Conservation (phyloP, 2,888 invertebrate species). For the Patella ulyssiponensis region DNA sequence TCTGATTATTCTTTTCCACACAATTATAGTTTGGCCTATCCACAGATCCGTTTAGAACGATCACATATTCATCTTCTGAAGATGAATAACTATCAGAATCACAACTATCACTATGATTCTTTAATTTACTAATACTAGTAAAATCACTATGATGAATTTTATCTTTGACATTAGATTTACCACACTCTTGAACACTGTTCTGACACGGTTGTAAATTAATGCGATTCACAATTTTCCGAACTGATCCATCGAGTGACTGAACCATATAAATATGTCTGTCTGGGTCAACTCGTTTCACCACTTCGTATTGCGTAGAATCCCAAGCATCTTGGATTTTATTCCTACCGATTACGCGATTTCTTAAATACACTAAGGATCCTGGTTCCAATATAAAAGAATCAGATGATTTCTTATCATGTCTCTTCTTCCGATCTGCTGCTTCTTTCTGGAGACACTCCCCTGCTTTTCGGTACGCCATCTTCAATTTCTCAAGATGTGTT, state of each 20-base stretch:
- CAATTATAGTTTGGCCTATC: neutral
- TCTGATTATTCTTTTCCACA: neutral
- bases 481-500: neutral
- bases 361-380: neutral
- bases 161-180: neutral
- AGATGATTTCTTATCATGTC: neutral
- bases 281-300: neutral
- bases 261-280: neutral
- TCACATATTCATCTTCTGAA: neutral
- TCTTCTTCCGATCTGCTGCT: neutral
- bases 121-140: neutral
- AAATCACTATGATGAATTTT: neutral
- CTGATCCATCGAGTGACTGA: neutral
- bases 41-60: neutral
- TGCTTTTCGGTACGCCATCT: neutral
- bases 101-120: too few species aligned
- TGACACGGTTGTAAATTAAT: neutral
- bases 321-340: neutral
- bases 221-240: neutral
- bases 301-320: neutral
- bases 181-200: neutral
- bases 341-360: neutral
- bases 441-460: neutral
- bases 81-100: neutral
- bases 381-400: neutral